Percentiles rank a stretch among this genome's conserved stretches.
Evolutionary conservation across 1,140 invertebrate species (phyloP).

Genomic region (Colletes gigas): DNA sequence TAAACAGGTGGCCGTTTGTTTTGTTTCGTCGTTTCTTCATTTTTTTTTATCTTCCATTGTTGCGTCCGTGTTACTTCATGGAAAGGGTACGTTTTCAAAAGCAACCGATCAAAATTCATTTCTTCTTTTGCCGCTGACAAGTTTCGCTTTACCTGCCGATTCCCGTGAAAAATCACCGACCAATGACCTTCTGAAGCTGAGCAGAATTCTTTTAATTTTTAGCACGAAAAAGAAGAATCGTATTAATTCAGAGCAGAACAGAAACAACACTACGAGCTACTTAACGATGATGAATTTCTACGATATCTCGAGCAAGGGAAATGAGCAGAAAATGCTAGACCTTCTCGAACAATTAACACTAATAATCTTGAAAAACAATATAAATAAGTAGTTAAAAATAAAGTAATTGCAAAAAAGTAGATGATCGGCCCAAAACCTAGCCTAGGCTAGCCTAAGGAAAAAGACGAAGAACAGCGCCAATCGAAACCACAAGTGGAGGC

Average conservation of each 20-base stretch:
- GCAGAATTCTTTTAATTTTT: not conserved
- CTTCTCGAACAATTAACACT: not conserved
- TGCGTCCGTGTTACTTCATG: not conserved
- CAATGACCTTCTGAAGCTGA: not conserved
- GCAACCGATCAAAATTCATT: not conserved
- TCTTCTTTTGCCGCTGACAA: not conserved
- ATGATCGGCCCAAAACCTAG: too few species aligned
- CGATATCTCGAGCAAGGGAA: too few species aligned
- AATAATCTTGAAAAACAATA: too few species aligned
- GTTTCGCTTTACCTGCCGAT: not conserved
- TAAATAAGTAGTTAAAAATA: too few species aligned
- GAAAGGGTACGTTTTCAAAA: not conserved
- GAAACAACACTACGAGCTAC: not conserved
- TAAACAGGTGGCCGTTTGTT: slow-evolving; percentile 37
- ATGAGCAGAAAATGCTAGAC: too few species aligned
- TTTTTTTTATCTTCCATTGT: not conserved
- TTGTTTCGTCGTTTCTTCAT: not conserved
- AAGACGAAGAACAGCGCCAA: too few species aligned
- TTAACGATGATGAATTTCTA: not conserved
- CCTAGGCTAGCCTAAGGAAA: too few species aligned
- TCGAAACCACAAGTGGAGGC: too few species aligned
- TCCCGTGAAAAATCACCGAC: not conserved
- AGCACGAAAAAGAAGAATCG: not conserved
- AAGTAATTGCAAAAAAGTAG: too few species aligned
- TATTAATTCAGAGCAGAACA: not conserved